Evolutionary conservation across 2,888 invertebrate species (phyloP).

Genomic region (Tuta absoluta): DNA sequence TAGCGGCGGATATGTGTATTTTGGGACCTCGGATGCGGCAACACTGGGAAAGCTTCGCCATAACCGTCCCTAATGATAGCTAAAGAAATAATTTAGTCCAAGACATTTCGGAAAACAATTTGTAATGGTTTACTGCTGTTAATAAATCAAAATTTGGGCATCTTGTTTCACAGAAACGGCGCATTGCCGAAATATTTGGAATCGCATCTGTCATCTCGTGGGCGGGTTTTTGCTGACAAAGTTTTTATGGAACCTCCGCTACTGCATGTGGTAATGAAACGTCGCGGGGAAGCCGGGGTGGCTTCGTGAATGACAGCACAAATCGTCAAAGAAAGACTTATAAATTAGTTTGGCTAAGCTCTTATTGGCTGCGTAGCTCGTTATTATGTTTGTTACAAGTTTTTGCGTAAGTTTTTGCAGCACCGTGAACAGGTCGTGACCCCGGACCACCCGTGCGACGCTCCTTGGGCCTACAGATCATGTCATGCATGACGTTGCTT

Average conservation of each 20-base stretch:
- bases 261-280: slow-evolving; percentile 68
- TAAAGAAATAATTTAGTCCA: slow-evolving; percentile 55
- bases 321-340: slow-evolving; percentile 18
- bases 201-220: slow-evolving; percentile 72
- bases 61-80: slow-evolving; percentile 42
- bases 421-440: slow-evolving; percentile 44
- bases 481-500: slow-evolving; percentile 38
- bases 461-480: slow-evolving; percentile 39
- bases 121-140: slow-evolving; percentile 64
- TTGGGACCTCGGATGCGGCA: no score
- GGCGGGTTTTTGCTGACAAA: slow-evolving; percentile 56
- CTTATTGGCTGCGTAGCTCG: slow-evolving; percentile 26
- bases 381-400: slow-evolving; percentile 15
- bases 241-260: slow-evolving; percentile 57
- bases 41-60: slow-evolving; percentile 35
- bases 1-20: no score
- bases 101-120: slow-evolving; percentile 67
- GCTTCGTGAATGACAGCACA: slow-evolving; percentile 23
- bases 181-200: slow-evolving; percentile 77
- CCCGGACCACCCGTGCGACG: slow-evolving; percentile 49
- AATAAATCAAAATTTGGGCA: slow-evolving; percentile 68
- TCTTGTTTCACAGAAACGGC: slow-evolving; percentile 71
- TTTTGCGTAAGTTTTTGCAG: slow-evolving; percentile 8
- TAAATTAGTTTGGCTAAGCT: slow-evolving; percentile 18
- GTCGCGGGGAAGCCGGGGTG: slow-evolving; percentile 38